Conservation (phyloP, 1,140 invertebrate species). For the Musca domestica region DNA sequence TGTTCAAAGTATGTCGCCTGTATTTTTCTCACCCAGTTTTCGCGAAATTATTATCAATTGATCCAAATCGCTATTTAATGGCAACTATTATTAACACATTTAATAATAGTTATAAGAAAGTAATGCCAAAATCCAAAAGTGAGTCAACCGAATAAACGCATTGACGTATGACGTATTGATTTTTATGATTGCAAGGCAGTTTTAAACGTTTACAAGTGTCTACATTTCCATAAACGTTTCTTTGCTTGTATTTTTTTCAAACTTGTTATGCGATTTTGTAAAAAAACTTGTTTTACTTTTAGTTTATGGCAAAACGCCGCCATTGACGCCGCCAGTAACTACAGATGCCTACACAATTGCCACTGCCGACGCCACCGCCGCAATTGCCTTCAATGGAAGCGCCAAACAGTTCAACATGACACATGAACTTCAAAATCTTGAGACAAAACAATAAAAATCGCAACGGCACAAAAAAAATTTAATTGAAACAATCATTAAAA, state of each 20-base stretch:
- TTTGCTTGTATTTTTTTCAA: not conserved
- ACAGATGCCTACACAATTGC: not conserved
- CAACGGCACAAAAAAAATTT: not conserved
- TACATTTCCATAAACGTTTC: not conserved
- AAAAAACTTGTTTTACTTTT: not conserved
- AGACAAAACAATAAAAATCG: not conserved
- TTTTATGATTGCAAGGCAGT: too few species aligned
- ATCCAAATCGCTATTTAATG: not conserved
- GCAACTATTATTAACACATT: not conserved
- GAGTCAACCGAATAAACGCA: too few species aligned
- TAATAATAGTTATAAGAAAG: not conserved
- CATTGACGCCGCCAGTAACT: too few species aligned
- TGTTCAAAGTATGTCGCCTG: not conserved
- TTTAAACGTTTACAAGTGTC: too few species aligned
- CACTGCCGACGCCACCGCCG: conserved; percentile 3
- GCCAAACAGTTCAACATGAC: conserved; percentile 5
- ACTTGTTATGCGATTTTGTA: not conserved
- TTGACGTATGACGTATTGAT: too few species aligned
- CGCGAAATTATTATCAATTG: not conserved
- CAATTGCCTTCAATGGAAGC: not conserved
- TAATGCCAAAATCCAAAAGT: too few species aligned
- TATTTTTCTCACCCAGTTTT: not conserved
- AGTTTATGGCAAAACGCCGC: not conserved
- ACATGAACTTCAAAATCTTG: conserved; percentile 12
- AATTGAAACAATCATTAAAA: not conserved